phyloP scores from a whole-genome alignment of 2,113 vertebrate genomes.

The Megaceryle maxima region DNA sequence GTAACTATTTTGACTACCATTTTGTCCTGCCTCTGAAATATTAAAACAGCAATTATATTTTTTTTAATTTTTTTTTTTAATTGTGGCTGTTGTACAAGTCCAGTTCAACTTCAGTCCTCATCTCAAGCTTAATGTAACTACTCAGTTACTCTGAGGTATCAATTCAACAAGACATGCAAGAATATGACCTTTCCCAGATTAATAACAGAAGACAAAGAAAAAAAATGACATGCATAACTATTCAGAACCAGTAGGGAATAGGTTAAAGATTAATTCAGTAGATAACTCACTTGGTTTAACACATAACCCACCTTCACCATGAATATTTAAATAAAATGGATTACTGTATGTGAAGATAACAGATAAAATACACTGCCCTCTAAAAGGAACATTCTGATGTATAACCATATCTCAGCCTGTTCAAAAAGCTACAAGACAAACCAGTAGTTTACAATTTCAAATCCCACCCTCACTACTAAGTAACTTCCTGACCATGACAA shows the following conservation, averaged over 20 bases:
- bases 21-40: neutral
- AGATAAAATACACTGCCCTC: neutral
- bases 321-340: neutral
- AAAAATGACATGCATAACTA: accelerated
- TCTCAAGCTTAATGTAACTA: neutral
- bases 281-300: neutral
- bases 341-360: neutral
- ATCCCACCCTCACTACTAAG: neutral
- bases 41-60: neutral
- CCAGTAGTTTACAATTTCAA: neutral
- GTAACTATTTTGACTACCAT: too few relatives aligned
- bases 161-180: neutral
- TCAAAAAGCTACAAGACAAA: neutral
- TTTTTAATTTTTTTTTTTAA: too few relatives aligned
- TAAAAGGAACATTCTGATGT: neutral
- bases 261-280: neutral
- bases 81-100: neutral
- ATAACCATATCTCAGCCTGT: neutral
- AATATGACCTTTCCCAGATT: neutral
- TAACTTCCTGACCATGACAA: neutral
- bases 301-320: neutral
- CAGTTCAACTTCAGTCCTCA: neutral
- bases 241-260: neutral
- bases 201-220: neutral
- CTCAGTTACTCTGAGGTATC: neutral